Base-by-base conservation (phyloP, 1,140 invertebrate genomes). In the Chymomyza costata region DNA sequence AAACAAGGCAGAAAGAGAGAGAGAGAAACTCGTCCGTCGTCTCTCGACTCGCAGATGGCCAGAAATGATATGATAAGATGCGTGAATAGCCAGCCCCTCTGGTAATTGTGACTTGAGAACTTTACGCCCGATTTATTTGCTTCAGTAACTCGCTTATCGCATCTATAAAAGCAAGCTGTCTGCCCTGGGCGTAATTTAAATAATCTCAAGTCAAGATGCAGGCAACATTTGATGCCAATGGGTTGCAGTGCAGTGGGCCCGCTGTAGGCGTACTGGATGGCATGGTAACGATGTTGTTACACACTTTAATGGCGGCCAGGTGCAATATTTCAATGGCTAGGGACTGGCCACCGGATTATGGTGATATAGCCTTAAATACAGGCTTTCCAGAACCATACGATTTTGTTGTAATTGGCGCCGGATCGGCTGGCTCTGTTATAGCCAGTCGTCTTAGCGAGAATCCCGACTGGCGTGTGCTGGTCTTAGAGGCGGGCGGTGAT, bases 381-480 rank as follows among this genome's bases (percentile, higher is more conserved):
- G 92, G 1, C 87, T 92, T 8, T 84, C 43, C 31, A 0, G 38
- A 65, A 5, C 46, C 54, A 10, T 86, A 80, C 11, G 86, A 87
- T 38, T 87, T 86, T 53, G 83, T 87, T 34, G 69, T 87, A 1
- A 73, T 87, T 17, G 93, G 93, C 1, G 92, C 90, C 3, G 93
- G 93, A 6, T 90, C 91, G 0, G 91, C 92, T 1, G 89, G 89
- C 0, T 89, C 89, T 7, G 86, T 90, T 14, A 61, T 92, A 3
- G 90, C 90, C 10, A 87, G 86, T 46, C 85, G 89, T 15, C 74
- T 92, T 2, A 87, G 87, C 11, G 88, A 89, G 56, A 83, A 88
- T 63, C 83, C 87, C n/a, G 40, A 85, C 3, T 86, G 87, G 69
- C 86, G 85, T 10, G 87, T 91, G 2, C 65, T 92, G n/a, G 74